Base-by-base conservation (phyloP, 2,797 vertebrate genomes). In the Macropodus opercularis region DNA sequence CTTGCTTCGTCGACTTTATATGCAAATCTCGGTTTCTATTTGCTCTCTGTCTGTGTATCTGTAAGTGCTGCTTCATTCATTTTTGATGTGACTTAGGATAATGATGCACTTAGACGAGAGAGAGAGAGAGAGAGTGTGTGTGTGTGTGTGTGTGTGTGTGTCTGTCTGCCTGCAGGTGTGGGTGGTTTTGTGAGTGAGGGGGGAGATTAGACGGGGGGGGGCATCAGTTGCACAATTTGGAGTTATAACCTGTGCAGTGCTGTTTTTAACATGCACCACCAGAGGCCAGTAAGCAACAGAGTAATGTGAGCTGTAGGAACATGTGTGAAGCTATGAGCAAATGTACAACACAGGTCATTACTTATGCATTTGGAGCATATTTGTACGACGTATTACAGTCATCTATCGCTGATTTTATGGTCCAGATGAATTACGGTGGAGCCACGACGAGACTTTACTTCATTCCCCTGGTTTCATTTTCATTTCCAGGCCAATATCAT, bases 11-110 rank as follows among this genome's bases (percentile, higher is more conserved):
- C n/a, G n/a, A n/a, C n/a, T 41, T 66, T 64, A 66, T 70, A 81
- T 81, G 72, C 68, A 75, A 84, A 81, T 66, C 59, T 43, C 65
- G 72, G 67, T 63, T 66, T 62, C 51, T 39, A 34, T 69, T 78
- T 59, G 58, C 36, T 62, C 29, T 39, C 53, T 63, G 41, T 44
- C 53, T 59, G 46, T 52, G 41, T 47, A 27, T 63, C 63, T 79
- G 18, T 73, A 80, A 84, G 74, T 69, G 60, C 61, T 73, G 63
- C 65, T 54, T 80, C 65, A 75, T 86, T 81, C 71, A 77, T 78
- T 66, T 70, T 79, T 85, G 48, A 89, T 84, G 40, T 55, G 61
- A 79, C 63, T 60, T 57, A 12, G 60, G 75, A 80, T 71, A 77
- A 77, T 58, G 68, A 73, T 54, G 61, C 75, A 78, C 63, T 69